Percentiles rank a stretch among this genome's conserved stretches.
phyloP scores from a whole-genome alignment of 2,888 invertebrate genomes.

The Clanis bilineata region DNA sequence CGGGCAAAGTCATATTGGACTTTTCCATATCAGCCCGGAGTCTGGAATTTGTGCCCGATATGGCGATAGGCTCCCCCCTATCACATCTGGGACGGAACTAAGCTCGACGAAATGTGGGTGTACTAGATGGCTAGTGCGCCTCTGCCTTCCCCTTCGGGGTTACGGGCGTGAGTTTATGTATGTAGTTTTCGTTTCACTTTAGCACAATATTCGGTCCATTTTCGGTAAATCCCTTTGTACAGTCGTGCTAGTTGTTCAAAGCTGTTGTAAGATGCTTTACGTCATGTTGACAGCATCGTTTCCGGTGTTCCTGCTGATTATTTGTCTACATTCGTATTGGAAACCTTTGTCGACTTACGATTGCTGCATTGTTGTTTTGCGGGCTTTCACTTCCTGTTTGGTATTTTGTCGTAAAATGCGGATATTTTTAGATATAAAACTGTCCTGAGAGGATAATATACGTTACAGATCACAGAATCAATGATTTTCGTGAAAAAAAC shows the following conservation, averaged over 20 bases:
- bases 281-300: not conserved
- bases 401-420: not conserved
- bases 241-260: not conserved
- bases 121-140: no score
- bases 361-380: not conserved
- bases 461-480: not conserved
- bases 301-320: not conserved
- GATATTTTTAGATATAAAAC: not conserved
- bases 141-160: no score
- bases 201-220: not conserved
- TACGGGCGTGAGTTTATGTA: no score
- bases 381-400: not conserved
- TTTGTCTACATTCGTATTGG: not conserved
- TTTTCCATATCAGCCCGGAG: no score
- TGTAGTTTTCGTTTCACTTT: not conserved
- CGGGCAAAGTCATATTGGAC: no score
- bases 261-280: not conserved
- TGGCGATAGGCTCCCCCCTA: no score
- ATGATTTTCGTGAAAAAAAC: no score
- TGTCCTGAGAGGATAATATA: not conserved
- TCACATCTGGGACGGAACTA: no score
- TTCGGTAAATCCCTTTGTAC: not conserved
- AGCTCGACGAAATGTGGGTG: no score
- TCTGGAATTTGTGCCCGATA: no score
- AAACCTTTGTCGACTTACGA: not conserved